phyloP scores from a whole-genome alignment of 1,140 invertebrate species.

The Dendroctonus valens region DNA sequence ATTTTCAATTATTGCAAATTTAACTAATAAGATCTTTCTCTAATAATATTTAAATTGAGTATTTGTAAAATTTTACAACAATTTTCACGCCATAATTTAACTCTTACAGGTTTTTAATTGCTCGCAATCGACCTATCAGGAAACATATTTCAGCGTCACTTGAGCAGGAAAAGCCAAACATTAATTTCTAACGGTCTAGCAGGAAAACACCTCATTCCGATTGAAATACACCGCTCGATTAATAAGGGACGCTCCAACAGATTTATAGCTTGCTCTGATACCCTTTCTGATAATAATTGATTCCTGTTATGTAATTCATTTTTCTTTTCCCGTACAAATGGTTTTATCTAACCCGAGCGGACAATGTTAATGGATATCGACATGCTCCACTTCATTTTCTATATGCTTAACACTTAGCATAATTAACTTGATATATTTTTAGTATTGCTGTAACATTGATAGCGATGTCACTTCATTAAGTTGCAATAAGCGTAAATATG shows the following conservation, averaged over 20 bases:
- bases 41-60: background rate
- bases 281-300: slow-evolving; percentile 38
- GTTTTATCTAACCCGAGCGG: slow-evolving; percentile 7
- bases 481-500: background rate
- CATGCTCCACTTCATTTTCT: slow-evolving; percentile 21
- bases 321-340: slow-evolving; percentile 30
- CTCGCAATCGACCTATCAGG: background rate
- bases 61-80: background rate
- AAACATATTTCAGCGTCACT: slow-evolving; percentile 4
- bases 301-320: slow-evolving; percentile 34
- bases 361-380: slow-evolving; percentile 7
- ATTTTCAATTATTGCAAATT: too few relatives aligned
- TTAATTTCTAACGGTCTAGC: slow-evolving; percentile 36
- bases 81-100: too few relatives aligned
- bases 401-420: slow-evolving; percentile 1
- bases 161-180: slow-evolving; percentile 15
- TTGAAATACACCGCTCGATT: slow-evolving; percentile 42
- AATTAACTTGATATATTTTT: slow-evolving; percentile 5
- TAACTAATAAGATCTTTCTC: too few relatives aligned
- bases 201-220: slow-evolving; percentile 32
- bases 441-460: background rate
- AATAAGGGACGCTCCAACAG: slow-evolving; percentile 39
- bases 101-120: too few relatives aligned
- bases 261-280: slow-evolving; percentile 38
- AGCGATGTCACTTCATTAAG: background rate